Evolutionary conservation across 2,888 invertebrate genomes (phyloP), one percentile per base, ranked within the genome.

Genomic region (Ethmia dodecea): DNA sequence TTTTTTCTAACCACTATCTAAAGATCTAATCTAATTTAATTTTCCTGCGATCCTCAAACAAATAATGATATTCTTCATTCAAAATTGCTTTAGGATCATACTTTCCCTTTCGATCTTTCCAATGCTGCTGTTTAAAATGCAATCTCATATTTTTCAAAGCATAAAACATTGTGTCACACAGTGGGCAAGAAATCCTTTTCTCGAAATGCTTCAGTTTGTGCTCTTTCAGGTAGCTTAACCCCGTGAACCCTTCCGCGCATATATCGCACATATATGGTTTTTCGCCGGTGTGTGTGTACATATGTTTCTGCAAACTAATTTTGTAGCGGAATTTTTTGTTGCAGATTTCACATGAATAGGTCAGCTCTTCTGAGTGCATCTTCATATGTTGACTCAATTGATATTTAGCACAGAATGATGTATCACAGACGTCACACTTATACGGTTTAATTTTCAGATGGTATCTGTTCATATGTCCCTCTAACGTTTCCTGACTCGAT

Each of bases 121-220:
- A 70, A 46, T 70, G 70, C 0, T 49, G 47, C 32, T 63, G 66
- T 31, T 67, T 69, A 5, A 69, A 65, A 36, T 70, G 70, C 28
- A 57, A 54, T 15, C 70, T 52, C 62, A 70, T 62, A 31, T 67
- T 61, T n/a, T 62, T 49, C 0, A 47, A 55, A 28, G 65, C 47
- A 35, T 55, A 58, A 31, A 65, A 67, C 66, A 64, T 61, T 20
- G 45, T 52, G 14, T 61, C 22, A 35, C 70, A 70, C 8, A 67
- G 28, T 0, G 70, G 70, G 37, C 70, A 70, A 0, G 42, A 20
- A 3, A 68, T 40, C 0, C 58, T 60, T 12, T 65, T 69, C 16
- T 62, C 61, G 3, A 55, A 52, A 47, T 70, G 69, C 18, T 60
- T 69, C 16, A 65, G 61, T 28, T 59, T 43, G 36, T 70, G 69